A percentile compares a stretch with the other conserved stretches of the same genome.
phyloP scores from a whole-genome alignment of 2,797 vertebrate species.

The Coregonus ussuriensis region DNA sequence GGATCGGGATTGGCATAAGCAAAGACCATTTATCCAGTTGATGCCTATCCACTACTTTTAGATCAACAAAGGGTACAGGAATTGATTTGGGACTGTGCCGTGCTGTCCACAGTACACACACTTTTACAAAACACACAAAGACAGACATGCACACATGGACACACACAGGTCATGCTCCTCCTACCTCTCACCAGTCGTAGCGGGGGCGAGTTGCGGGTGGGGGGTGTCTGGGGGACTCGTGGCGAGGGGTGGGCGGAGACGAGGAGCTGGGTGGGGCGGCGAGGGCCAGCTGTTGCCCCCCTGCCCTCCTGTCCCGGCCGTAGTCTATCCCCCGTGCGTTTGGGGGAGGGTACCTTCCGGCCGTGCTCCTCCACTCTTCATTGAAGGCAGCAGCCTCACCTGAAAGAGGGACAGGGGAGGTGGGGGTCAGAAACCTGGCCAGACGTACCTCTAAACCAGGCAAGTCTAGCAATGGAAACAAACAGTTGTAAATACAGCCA shows the following conservation, averaged over 20 bases:
- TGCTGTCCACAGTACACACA: too few species aligned
- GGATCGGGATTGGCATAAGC: not conserved
- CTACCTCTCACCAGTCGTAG: conserved; percentile 91
- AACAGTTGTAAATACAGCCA: not conserved
- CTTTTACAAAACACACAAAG: too few species aligned
- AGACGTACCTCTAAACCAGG: not conserved
- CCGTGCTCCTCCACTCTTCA: conserved; percentile 88
- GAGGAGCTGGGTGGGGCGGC: conserved; percentile 74
- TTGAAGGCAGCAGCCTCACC: conserved; percentile 89
- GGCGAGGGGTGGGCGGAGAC: conserved; percentile 79
- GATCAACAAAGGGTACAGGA: too few species aligned
- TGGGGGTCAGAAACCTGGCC: not conserved
- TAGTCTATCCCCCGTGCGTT: conserved; percentile 86
- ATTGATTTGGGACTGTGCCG: too few species aligned
- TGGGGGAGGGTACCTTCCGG: conserved; percentile 83
- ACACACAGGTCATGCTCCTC: conserved; percentile 3
- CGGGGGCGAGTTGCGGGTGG: conserved; percentile 85
- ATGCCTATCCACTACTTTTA: too few species aligned
- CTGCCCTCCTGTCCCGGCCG: conserved; percentile 82
- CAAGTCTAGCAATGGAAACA: not conserved
- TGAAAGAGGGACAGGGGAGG: conserved; percentile 36
- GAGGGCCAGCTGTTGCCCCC: conserved; percentile 78
- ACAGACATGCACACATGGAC: too few species aligned
- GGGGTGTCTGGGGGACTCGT: conserved; percentile 85
- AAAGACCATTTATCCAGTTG: too few species aligned